phyloP scores from a whole-genome alignment of 2,888 invertebrate species.

The Dolomedes plantarius region DNA sequence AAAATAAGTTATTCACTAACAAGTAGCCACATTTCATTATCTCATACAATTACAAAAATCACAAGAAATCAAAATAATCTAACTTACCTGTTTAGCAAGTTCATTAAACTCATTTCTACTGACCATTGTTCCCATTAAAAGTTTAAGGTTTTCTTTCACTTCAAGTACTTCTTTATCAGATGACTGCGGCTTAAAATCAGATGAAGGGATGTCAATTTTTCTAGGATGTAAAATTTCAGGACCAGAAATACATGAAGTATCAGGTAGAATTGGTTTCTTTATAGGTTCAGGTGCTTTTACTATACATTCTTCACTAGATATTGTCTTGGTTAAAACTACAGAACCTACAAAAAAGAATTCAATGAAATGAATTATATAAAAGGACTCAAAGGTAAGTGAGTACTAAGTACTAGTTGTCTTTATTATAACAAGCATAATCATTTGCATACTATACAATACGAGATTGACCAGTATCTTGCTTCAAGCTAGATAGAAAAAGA shows the following conservation, averaged over 20 bases:
- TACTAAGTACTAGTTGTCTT: no score
- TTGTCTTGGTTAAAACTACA: not conserved
- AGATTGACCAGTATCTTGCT: no score
- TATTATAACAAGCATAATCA: no score
- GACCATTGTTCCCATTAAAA: conserved; percentile 33
- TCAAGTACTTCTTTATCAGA: conserved; percentile 24
- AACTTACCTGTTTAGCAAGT: conserved; percentile 72
- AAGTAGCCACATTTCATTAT: no score
- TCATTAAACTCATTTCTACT: conserved; percentile 74
- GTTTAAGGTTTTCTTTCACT: conserved; percentile 16
- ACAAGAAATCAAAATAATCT: no score
- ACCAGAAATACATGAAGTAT: not conserved
- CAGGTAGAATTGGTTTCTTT: not conserved
- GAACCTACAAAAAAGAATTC: not conserved
- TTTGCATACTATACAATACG: no score
- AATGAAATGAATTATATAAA: no score
- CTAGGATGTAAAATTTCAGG: not conserved
- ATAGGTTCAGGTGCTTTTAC: conserved; percentile 2
- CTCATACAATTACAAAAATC: no score
- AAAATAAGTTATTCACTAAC: no score
- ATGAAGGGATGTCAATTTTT: not conserved
- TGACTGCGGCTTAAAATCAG: not conserved
- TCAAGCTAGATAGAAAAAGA: no score
- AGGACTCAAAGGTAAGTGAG: no score
- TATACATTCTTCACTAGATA: conserved; percentile 11